A percentile compares a stretch with the other conserved stretches of the same genome.
These are phyloP conservation scores for Lycaena phlaeas DNA, from an alignment of 2,888 invertebrate species.

Conservation along the genomic window DNA sequence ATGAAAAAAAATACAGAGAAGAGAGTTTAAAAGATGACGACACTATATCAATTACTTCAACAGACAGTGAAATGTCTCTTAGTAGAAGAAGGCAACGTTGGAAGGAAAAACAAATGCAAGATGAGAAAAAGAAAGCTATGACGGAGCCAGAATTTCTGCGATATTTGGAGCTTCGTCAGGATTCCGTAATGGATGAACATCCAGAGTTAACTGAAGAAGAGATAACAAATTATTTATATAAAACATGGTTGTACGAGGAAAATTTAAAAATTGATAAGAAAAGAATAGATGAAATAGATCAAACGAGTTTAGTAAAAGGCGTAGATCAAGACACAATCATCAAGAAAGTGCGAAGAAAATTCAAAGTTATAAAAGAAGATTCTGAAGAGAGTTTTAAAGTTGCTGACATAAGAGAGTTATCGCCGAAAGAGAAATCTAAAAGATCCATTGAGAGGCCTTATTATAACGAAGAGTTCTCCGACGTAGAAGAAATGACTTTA, in stretches of 20 bases:
- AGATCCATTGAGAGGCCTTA: constrained; percentile 46
- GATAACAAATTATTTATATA: constrained; percentile 58
- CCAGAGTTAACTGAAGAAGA: constrained; percentile 63
- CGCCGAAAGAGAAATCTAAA: constrained; percentile 47
- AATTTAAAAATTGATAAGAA: constrained; percentile 29
- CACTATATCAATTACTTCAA: constrained; percentile 25
- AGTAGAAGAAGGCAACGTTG: constrained; percentile 25
- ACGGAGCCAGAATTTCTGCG: constrained; percentile 59
- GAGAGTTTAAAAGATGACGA: constrained; percentile 11
- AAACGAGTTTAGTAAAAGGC: constrained; percentile 45
- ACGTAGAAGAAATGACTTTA: constrained; percentile 46
- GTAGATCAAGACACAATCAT: constrained; percentile 28
- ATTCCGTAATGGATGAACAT: constrained; percentile 61
- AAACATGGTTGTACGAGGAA: constrained; percentile 59
- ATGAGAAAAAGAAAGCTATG: constrained; percentile 24
- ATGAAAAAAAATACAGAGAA: constrained; percentile 6
- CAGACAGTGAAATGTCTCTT: constrained; percentile 31
- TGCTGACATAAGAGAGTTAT: constrained; percentile 17
- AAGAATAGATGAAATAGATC: constrained; percentile 40
- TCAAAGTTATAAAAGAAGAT: constrained; percentile 33
- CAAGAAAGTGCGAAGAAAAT: constrained; percentile 38
- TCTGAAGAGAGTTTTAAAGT: constrained; percentile 16
- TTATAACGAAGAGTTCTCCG: constrained; percentile 54
- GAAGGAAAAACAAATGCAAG: constrained; percentile 22
- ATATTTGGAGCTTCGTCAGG: constrained; percentile 61